phyloP scores from a whole-genome alignment of 1,140 invertebrate genomes.

The Neomicropteryx cornuta region DNA sequence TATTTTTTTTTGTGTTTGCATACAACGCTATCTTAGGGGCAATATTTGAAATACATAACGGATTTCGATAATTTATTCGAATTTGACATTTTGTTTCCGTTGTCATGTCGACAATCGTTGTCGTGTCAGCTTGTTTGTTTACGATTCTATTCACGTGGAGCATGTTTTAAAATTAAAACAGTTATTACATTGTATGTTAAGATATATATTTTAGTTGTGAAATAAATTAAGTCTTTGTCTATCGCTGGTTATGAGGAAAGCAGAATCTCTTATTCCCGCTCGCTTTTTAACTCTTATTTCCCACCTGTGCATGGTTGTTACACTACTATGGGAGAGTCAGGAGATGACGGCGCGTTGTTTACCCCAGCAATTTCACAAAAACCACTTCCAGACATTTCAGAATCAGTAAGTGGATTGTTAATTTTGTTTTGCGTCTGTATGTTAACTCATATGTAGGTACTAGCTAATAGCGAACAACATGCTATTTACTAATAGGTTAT shows the following conservation, averaged over 20 bases:
- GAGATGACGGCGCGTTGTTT: conserved; percentile 39
- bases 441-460: conserved; percentile 1
- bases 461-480: conserved; percentile 4
- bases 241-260: conserved; percentile 34
- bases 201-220: too few relatives aligned
- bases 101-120: too few relatives aligned
- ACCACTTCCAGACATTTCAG: conserved; percentile 33
- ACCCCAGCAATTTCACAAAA: conserved; percentile 27
- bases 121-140: too few relatives aligned
- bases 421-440: not conserved
- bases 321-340: conserved; percentile 44
- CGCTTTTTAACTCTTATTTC: conserved; percentile 42
- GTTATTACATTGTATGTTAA: too few relatives aligned
- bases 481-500: too few relatives aligned
- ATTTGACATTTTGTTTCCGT: too few relatives aligned
- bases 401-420: conserved; percentile 44
- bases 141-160: too few relatives aligned
- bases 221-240: too few relatives aligned
- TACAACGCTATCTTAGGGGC: conserved; percentile 14
- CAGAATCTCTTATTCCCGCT: conserved; percentile 35
- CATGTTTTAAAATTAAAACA: too few relatives aligned
- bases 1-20: too few relatives aligned
- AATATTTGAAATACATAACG: conserved; percentile 1
- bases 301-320: conserved; percentile 39
- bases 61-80: not conserved